Conservation (phyloP, 2,113 vertebrate genomes). For the Acrocephalus arundinaceus region DNA sequence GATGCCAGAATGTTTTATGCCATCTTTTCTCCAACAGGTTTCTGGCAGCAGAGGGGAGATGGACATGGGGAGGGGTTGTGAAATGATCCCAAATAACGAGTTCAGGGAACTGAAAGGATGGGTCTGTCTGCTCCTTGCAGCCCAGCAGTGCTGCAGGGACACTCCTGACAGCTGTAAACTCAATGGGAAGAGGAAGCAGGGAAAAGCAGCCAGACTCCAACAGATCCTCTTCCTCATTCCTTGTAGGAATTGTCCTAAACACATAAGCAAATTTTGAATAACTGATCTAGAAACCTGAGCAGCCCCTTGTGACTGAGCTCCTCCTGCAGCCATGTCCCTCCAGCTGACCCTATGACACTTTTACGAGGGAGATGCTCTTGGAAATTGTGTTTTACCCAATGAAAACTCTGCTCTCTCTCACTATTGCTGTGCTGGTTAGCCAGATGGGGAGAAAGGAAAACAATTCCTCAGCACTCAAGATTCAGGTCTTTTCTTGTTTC, state of each 20-base stretch:
- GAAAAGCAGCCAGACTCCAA: background rate
- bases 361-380: accelerated
- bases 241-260: background rate
- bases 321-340: background rate
- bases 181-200: accelerated
- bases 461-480: too few relatives aligned
- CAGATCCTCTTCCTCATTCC: background rate
- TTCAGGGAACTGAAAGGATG: background rate
- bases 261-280: background rate
- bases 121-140: background rate
- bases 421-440: background rate
- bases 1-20: background rate
- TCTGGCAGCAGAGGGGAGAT: background rate
- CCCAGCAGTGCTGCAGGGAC: background rate
- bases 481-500: too few relatives aligned
- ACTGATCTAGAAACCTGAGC: background rate
- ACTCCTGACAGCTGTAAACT: background rate
- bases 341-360: background rate
- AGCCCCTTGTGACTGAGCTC: background rate
- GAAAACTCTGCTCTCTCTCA: background rate
- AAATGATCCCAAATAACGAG: background rate
- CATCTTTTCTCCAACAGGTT: background rate
- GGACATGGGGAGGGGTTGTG: background rate
- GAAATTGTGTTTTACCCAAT: background rate
- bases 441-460: background rate